Conservation (phyloP, 2,797 vertebrate genomes). For the Microctenopoma lineatum region DNA sequence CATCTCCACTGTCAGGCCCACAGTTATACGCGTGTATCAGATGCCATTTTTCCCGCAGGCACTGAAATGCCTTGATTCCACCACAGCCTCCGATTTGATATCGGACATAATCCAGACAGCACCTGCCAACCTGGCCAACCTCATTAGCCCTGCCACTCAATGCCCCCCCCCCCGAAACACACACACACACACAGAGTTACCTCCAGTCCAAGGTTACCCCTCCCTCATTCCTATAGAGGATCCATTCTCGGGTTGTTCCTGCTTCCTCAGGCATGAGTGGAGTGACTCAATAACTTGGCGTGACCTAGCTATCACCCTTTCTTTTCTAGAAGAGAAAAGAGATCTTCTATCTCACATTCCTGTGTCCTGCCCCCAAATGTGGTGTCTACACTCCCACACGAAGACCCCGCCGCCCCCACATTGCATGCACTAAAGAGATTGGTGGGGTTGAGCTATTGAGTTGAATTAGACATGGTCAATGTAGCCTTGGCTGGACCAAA, state of each 20-base stretch:
- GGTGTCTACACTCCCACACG: constrained; percentile 48
- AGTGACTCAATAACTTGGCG: constrained; percentile 61
- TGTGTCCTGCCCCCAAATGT: constrained; percentile 36
- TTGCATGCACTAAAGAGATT: constrained; percentile 77
- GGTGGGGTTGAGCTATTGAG: constrained; percentile 84
- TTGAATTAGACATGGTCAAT: constrained; percentile 88
- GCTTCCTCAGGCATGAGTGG: constrained; percentile 64
- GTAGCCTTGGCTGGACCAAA: constrained; percentile 80
- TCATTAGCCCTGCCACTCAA: constrained; percentile 57
- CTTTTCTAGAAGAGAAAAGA: constrained; percentile 37
- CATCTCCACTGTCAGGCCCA: constrained; percentile 20
- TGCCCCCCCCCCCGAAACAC: constrained; percentile 1
- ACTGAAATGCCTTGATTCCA: constrained; percentile 28
- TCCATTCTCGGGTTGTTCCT: constrained; percentile 52
- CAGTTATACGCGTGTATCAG: constrained; percentile 40
- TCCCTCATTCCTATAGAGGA: constrained; percentile 47
- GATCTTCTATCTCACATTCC: constrained; percentile 58
- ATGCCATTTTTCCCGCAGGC: constrained; percentile 33
- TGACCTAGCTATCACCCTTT: constrained; percentile 58
- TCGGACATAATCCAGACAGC: constrained; percentile 67
- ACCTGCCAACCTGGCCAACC: constrained; percentile 43
- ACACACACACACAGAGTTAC: neutral
- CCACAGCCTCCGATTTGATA: constrained; percentile 55
- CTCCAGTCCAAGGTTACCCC: constrained; percentile 38
- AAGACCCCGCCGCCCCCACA: constrained; percentile 59